These are phyloP conservation scores for Gasteruption jaculator DNA, from an alignment of 2,888 invertebrate species.

Conservation along the genomic window DNA sequence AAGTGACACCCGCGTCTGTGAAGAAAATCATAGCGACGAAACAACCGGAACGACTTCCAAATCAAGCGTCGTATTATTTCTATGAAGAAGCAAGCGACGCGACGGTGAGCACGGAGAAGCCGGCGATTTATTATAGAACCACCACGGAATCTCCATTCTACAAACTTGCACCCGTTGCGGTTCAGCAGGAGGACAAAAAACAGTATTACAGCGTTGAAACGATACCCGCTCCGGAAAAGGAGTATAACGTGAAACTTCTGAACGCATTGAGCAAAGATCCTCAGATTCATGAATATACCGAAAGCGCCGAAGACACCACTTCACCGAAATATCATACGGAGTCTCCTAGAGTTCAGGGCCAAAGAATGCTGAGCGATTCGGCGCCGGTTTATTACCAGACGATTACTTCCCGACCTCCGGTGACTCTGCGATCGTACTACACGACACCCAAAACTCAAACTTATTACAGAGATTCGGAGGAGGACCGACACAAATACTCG, in stretches of 20 bases:
- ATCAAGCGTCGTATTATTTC: constrained; percentile 62
- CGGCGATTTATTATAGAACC: constrained; percentile 31
- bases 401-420: constrained; percentile 26
- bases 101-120: constrained; percentile 30
- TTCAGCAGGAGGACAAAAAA: constrained; percentile 20
- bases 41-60: constrained; percentile 27
- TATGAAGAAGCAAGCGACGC: constrained; percentile 58
- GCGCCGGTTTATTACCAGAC: constrained; percentile 36
- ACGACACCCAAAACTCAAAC: constrained; percentile 28
- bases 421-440: constrained; percentile 31
- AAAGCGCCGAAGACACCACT: constrained; percentile 21
- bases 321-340: constrained; percentile 24
- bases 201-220: constrained; percentile 32
- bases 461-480: constrained; percentile 20
- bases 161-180: constrained; percentile 21
- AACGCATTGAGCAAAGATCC: constrained; percentile 36
- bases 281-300: constrained; percentile 31
- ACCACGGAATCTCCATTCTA: constrained; percentile 35
- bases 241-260: constrained; percentile 35
- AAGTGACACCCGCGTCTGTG: constrained; percentile 37
- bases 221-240: constrained; percentile 24
- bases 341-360: constrained; percentile 26
- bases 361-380: constrained; percentile 30
- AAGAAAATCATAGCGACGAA: constrained; percentile 31
- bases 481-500: constrained; percentile 19